Evolutionary conservation across 2,797 vertebrate species (phyloP), one percentile per base, ranked within the genome.

Genomic region (Decapterus maruadsi): DNA sequence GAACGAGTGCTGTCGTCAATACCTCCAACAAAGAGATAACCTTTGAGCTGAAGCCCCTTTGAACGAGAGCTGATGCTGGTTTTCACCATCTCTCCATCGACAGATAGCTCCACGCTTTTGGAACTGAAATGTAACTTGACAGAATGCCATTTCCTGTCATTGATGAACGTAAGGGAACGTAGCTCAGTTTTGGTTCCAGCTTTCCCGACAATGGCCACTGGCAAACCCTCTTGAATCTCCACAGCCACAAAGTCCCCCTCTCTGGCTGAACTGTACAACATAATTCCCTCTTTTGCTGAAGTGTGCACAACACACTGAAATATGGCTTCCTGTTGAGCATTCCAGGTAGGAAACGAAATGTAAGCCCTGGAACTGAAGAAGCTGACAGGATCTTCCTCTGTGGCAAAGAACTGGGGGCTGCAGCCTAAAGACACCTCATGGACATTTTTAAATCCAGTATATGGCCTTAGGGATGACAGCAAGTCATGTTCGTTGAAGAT

Each of bases 311-410:
- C 66, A 89, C 83, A 97, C 75, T 97, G 91, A 19, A 97, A 94
- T 4, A 84, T 19, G 8, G 94, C 94, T 22, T 94, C 94, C 1
- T 90, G 70, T 4, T 87, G 92, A 45, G 89, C 17, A 2, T 87
- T 94, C 96, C 95, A 97, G 0, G 87, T 67, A 19, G 96, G 94
- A 81, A 98, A 92, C 43, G 95, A 95, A 82, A 98, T 66, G 46
- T 96, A 99, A 34, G 97, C 97, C 81, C 94, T 96, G 12, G 97
- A 97, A 86, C 97, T 99, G 87, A 98, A 99, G 87, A 99, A 97
- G 91, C 95, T 98, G 72, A 99, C 92, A 0, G 97, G 90, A 22
- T 98, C 96, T 56, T 96, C 94, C 72, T 97, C 95, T 1, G 82
- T 92, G 54, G 96, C 95, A 84, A 97, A 97, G 92, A 99, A 98